phyloP scores from a whole-genome alignment of 2,797 vertebrate species.

The Erethizon dorsatum region DNA sequence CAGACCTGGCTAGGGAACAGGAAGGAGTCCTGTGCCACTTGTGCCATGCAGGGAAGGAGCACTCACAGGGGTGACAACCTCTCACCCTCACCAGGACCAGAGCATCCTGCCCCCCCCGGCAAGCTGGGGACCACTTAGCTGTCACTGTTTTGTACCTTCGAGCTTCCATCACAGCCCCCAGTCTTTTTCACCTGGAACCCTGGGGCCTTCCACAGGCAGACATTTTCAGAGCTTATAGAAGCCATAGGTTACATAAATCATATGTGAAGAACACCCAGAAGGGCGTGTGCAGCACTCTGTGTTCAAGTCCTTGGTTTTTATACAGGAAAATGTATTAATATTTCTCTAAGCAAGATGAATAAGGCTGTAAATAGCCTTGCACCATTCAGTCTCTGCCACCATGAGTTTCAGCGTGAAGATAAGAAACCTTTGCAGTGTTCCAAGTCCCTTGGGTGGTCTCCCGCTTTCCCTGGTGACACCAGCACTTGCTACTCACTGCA shows the following conservation, averaged over 20 bases:
- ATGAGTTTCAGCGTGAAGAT: not conserved
- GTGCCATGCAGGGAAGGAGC: rapidly evolving
- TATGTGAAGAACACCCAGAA: not conserved
- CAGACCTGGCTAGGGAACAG: no score
- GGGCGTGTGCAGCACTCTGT: not conserved
- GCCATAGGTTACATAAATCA: not conserved
- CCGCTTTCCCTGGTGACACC: not conserved
- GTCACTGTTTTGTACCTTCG: not conserved
- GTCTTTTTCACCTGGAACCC: not conserved
- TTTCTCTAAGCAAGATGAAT: not conserved
- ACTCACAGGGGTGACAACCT: not conserved
- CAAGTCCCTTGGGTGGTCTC: rapidly evolving
- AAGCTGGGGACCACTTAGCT: rapidly evolving
- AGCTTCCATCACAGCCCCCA: not conserved
- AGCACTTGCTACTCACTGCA: not conserved
- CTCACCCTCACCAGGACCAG: not conserved
- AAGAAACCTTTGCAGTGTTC: not conserved
- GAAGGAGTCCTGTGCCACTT: not conserved
- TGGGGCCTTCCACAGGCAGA: not conserved
- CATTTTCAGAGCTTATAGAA: not conserved
- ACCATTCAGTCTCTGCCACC: not conserved
- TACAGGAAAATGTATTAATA: not conserved
- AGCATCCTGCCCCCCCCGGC: not conserved
- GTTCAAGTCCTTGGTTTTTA: not conserved
- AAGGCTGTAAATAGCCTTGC: not conserved